phyloP scores from a whole-genome alignment of 1,140 invertebrate genomes.

The Atopsyche davidsoni region DNA sequence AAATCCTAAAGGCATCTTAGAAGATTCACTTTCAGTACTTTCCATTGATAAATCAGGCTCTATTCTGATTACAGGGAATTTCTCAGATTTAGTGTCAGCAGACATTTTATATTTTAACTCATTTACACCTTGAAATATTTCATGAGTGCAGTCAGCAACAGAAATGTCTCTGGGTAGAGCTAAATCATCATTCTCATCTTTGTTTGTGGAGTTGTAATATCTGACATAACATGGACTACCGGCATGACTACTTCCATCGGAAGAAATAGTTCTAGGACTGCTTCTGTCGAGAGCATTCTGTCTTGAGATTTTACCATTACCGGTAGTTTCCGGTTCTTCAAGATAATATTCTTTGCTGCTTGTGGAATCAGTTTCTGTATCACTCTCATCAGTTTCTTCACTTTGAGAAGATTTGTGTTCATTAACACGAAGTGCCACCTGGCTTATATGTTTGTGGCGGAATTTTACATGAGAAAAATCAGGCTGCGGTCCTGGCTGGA shows the following conservation, averaged over 20 bases:
- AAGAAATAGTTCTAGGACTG: slow-evolving; percentile 39
- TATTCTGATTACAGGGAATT: slow-evolving; percentile 31
- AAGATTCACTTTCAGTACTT: slow-evolving; percentile 17
- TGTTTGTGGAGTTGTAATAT: slow-evolving; percentile 49
- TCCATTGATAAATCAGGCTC: slow-evolving; percentile 21
- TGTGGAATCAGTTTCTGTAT: slow-evolving; percentile 36
- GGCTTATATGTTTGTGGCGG: slow-evolving; percentile 51
- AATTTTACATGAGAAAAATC: slow-evolving; percentile 47
- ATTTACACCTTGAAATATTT: slow-evolving; percentile 35
- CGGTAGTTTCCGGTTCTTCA: slow-evolving; percentile 21
- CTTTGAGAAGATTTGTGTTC: slow-evolving; percentile 48
- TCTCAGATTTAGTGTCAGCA: slow-evolving; percentile 23
- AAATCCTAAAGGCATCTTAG: slow-evolving; percentile 23
- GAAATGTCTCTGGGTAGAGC: slow-evolving; percentile 10
- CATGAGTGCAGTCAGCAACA: slow-evolving; percentile 41
- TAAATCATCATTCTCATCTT: slow-evolving; percentile 16
- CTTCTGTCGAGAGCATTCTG: slow-evolving; percentile 52
- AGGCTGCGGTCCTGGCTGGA: slow-evolving; percentile 49
- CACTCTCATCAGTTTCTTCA: slow-evolving; percentile 39
- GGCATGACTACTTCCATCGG: slow-evolving; percentile 44
- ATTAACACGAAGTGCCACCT: slow-evolving; percentile 47
- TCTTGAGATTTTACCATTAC: slow-evolving; percentile 41
- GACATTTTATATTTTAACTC: slow-evolving; percentile 22
- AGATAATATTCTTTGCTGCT: slow-evolving; percentile 12
- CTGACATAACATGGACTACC: slow-evolving; percentile 58